A percentile compares a stretch with the other conserved stretches of the same genome.
Conservation (phyloP, 2,113 vertebrate genomes). For the Mugil cephalus region DNA sequence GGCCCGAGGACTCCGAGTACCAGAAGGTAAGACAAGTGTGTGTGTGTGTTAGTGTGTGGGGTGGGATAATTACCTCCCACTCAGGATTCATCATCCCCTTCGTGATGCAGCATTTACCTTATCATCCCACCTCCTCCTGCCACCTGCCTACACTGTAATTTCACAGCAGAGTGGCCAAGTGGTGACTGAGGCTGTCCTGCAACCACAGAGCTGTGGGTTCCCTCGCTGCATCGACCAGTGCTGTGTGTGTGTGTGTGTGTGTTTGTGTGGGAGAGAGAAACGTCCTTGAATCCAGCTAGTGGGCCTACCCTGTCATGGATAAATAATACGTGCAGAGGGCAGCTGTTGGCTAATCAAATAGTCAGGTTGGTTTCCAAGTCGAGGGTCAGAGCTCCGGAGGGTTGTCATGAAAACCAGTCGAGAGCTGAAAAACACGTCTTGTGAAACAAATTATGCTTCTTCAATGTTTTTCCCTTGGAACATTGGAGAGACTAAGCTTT, state of each 20-base stretch:
- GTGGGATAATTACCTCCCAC: slow-evolving; percentile 46
- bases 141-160: slow-evolving; percentile 50
- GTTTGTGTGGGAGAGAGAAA: neutral
- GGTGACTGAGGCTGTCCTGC: slow-evolving; percentile 44
- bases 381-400: neutral
- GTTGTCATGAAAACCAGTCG: neutral
- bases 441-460: neutral
- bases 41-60: too few species aligned
- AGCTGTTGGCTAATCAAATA: neutral
- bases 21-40: slow-evolving; percentile 88
- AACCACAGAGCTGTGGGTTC: slow-evolving; percentile 44
- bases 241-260: slow-evolving; percentile 1
- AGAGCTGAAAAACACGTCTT: neutral
- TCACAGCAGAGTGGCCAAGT: slow-evolving; percentile 55
- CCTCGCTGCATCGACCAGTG: slow-evolving; percentile 41
- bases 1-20: slow-evolving; percentile 92
- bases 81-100: slow-evolving; percentile 48
- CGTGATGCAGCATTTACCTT: slow-evolving; percentile 38
- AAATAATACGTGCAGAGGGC: neutral
- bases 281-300: slow-evolving; percentile 25
- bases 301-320: slow-evolving; percentile 10
- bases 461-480: too few species aligned
- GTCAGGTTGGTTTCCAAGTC: neutral
- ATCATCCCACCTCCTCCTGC: slow-evolving; percentile 41
- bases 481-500: too few species aligned